Conservation (phyloP, 2,113 vertebrate species). For the Brachyhypopomus occidentalis region DNA sequence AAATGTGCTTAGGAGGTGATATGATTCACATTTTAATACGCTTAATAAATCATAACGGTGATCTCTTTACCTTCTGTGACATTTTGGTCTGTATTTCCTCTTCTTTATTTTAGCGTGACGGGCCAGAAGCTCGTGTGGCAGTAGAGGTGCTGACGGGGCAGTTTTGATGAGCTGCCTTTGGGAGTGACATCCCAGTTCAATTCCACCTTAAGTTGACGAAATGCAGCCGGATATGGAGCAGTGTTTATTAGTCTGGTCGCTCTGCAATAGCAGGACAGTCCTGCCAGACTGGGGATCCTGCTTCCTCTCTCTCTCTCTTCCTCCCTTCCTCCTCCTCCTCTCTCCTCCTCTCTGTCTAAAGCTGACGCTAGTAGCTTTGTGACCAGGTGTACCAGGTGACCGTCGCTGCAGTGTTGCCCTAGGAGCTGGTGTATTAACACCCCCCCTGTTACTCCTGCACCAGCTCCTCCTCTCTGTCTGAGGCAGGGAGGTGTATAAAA, state of each 20-base stretch:
- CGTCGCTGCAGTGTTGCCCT: conserved; percentile 12
- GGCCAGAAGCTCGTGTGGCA: not conserved
- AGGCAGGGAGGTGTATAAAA: conserved; percentile 10
- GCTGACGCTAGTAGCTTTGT: too few species aligned
- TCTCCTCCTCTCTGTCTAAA: too few species aligned
- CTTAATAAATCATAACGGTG: conserved; percentile 42
- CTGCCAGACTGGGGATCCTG: conserved; percentile 39
- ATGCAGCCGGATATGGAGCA: conserved; percentile 49
- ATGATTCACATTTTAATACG: conserved; percentile 25
- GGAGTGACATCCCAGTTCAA: conserved; percentile 28
- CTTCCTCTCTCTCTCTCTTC: conserved; percentile 8
- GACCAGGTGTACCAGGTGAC: not conserved
- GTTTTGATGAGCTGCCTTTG: conserved; percentile 22
- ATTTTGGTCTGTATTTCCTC: too few species aligned
- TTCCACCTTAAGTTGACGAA: conserved; percentile 33
- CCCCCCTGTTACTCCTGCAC: not conserved
- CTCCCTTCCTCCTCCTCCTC: too few species aligned
- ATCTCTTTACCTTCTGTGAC: not conserved
- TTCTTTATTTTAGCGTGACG: too few species aligned
- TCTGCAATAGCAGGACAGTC: conserved; percentile 51
- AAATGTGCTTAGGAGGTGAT: not conserved
- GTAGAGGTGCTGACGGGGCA: conserved; percentile 24
- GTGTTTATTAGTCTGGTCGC: conserved; percentile 57
- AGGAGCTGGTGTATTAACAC: not conserved
- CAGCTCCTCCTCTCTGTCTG: not conserved